Percentiles rank a stretch among this genome's conserved stretches.
These are phyloP conservation scores for Sciurus vulgaris DNA, from an alignment of 2,797 vertebrate genomes.

Conservation along the genomic window DNA sequence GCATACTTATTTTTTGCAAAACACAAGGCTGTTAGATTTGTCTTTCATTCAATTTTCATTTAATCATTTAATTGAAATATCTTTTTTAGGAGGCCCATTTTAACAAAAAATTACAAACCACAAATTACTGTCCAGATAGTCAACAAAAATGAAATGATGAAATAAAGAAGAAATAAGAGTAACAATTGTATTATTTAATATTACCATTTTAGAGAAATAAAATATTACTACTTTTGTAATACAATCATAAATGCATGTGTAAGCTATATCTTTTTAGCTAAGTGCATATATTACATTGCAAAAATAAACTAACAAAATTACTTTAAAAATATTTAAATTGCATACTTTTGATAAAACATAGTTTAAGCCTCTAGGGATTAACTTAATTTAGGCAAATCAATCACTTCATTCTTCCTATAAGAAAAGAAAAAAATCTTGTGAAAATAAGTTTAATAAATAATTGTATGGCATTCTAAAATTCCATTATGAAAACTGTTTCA, in stretches of 20 bases:
- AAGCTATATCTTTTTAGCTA: neutral
- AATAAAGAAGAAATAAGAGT: neutral
- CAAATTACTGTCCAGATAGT: neutral
- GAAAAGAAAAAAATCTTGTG: neutral
- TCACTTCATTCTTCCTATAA: neutral
- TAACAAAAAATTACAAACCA: neutral
- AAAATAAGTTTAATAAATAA: neutral
- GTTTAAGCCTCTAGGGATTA: too few relatives aligned
- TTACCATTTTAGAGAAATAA: neutral
- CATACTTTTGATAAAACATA: neutral
- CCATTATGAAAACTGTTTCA: neutral
- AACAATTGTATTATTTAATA: neutral
- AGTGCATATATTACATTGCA: neutral
- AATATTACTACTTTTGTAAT: neutral
- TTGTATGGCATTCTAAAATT: neutral
- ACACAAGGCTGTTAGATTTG: neutral
- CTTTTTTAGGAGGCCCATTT: neutral
- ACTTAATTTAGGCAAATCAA: too few relatives aligned
- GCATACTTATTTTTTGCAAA: neutral
- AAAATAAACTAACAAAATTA: neutral
- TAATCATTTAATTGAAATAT: neutral
- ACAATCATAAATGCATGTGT: neutral
- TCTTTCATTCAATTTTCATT: neutral
- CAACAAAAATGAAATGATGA: neutral
- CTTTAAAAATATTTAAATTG: neutral